Conservation (phyloP, 2,113 vertebrate species). For the Zootoca vivipara region DNA sequence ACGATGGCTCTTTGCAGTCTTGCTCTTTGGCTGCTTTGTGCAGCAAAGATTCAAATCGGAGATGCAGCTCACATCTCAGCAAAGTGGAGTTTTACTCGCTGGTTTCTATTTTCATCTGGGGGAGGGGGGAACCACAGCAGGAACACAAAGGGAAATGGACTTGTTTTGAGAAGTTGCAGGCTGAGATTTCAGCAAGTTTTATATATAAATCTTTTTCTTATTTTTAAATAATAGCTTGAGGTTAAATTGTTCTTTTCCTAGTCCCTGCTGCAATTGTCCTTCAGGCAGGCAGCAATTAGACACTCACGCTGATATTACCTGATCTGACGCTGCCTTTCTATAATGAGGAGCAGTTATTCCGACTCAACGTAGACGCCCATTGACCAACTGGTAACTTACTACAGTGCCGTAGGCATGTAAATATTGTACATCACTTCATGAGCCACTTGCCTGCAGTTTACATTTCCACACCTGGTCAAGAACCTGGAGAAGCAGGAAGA, state of each 20-base stretch:
- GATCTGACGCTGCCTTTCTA: background rate
- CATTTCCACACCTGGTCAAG: background rate
- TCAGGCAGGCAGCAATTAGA: background rate
- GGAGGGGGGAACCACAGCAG: conserved; percentile 7
- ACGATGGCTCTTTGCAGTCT: background rate
- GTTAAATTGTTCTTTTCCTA: background rate
- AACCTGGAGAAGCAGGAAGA: background rate
- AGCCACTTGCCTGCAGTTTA: background rate
- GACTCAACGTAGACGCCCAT: background rate
- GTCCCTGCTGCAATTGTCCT: background rate
- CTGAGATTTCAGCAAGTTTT: background rate
- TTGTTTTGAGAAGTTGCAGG: background rate
- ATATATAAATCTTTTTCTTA: background rate
- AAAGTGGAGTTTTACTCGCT: conserved; percentile 17
- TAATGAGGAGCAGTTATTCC: background rate
- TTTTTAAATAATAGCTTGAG: background rate
- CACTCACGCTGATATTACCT: background rate
- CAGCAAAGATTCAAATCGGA: conserved; percentile 14
- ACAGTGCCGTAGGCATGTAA: background rate
- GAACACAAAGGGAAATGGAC: conserved; percentile 24
- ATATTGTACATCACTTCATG: background rate
- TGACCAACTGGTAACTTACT: background rate
- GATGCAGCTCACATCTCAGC: background rate
- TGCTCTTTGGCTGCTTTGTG: conserved; percentile 17
- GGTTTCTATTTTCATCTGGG: conserved; percentile 11